Evolutionary conservation across 2,888 invertebrate species (phyloP).

Genomic region (Dione juno): DNA sequence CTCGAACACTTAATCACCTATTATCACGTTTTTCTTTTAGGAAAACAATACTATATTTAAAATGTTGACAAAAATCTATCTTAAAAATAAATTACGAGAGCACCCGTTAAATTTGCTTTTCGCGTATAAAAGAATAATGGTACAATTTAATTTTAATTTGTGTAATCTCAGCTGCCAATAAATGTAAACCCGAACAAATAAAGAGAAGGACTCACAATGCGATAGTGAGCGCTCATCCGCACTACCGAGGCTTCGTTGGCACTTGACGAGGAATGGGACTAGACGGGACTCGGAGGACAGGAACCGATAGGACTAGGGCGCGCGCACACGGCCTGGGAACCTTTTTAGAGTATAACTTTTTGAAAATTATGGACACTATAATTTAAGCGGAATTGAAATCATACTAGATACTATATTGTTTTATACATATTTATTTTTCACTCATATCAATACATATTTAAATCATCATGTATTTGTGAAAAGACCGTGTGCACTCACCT

Average conservation of each 20-base stretch:
- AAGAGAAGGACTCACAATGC: background rate
- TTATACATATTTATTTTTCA: background rate
- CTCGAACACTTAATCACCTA: conserved; percentile 78
- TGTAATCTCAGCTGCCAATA: conserved; percentile 53
- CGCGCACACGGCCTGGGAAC: conserved; percentile 6
- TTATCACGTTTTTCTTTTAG: conserved; percentile 81
- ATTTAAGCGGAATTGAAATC: background rate
- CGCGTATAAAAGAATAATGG: conserved; percentile 67
- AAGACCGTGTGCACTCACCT: conserved; percentile 23
- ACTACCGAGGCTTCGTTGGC: conserved; percentile 75
- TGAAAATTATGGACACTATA: background rate
- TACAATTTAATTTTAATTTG: background rate
- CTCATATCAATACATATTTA: background rate
- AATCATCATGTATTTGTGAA: background rate
- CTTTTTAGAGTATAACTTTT: conserved; percentile 11
- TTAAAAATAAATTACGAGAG: conserved; percentile 79
- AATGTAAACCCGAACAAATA: background rate
- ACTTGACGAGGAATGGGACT: conserved; percentile 78
- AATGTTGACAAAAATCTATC: conserved; percentile 75
- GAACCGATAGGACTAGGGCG: conserved; percentile 54
- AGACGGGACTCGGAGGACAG: conserved; percentile 74
- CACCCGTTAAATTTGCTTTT: conserved; percentile 74
- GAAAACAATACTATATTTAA: conserved; percentile 74
- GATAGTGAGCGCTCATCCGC: conserved; percentile 54
- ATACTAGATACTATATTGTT: background rate